Evolutionary conservation across 1,140 invertebrate species (phyloP), one percentile per base, ranked within the genome.

Genomic region (Drosophila chauvacae): DNA sequence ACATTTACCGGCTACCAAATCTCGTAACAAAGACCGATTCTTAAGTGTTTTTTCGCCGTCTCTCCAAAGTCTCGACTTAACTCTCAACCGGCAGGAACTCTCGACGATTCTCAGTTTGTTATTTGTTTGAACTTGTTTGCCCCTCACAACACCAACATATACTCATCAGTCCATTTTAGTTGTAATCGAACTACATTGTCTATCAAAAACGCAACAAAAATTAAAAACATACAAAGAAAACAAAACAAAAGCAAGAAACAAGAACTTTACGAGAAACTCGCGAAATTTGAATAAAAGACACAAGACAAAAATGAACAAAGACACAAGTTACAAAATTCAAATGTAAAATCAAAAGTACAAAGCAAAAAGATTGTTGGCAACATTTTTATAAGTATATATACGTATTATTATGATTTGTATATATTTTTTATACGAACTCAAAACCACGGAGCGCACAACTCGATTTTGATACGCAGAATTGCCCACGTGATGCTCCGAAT

Each of bases 281-380:
- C 37, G 63, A 72, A 37, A 53, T 39, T 44, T 37, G 14, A 68
- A 61, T 26, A 65, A 72, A 50, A 60, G 47, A 65, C 26, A 64
- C n/a, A 42, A 48, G 28, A 44, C 18, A 37, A 57, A 62, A 59
- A 61, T 42, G 50, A 61, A 86, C 45, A 66, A 57, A 35, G 42
- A 84, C 58, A 77, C 53, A 68, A 58, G 59, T 80, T 75, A 87
- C 75, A 58, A 86, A 82, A 86, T 86, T 86, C 74, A 85, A 86
- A 86, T 74, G 78, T 75, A 83, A 87, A 88, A 88, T 88, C 84
- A 88, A 88, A 88, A 88, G 84, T 88, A 88, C 84, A 88, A 88
- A 88, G 80, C 73, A 90, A 83, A 85, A 87, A 88, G 84, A 88
- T 88, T 90, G 84, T 88, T 88, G 84, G 84, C 85, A 90, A 88